Percentiles rank a stretch among this genome's conserved stretches.
Evolutionary conservation across 2,113 vertebrate genomes (phyloP).

Genomic region (Sinocyclocheilus grahami): DNA sequence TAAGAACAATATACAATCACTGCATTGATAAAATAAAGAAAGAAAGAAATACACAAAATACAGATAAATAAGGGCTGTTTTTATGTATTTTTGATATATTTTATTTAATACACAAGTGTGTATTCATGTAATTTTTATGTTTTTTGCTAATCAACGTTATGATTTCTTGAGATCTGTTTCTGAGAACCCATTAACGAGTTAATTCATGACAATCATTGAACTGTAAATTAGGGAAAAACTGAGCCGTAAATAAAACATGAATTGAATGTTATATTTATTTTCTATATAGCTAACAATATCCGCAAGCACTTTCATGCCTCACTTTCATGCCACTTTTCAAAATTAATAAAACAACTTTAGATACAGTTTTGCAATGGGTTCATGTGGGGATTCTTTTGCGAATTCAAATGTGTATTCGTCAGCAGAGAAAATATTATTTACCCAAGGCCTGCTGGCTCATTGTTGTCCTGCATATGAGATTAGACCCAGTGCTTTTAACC

Average conservation of each 20-base stretch:
- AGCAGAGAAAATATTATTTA: slow-evolving; percentile 20
- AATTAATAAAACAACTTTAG: neutral
- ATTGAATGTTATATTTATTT: neutral
- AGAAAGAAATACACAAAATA: too few species aligned
- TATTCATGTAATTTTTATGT: too few species aligned
- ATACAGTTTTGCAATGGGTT: neutral
- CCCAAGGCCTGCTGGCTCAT: slow-evolving; percentile 19
- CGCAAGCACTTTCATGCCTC: neutral
- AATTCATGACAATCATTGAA: neutral
- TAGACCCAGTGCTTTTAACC: slow-evolving; percentile 17
- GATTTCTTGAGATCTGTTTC: neutral
- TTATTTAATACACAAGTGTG: too few species aligned
- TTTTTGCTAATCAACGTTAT: neutral
- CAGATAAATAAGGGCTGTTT: too few species aligned
- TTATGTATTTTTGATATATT: too few species aligned
- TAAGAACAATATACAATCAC: too few species aligned
- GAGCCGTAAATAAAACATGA: neutral
- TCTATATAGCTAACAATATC: neutral
- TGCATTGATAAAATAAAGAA: too few species aligned
- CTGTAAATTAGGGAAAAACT: neutral
- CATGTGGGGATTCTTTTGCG: neutral
- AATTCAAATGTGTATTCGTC: neutral
- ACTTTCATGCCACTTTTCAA: neutral
- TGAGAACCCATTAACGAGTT: neutral
- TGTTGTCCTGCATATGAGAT: slow-evolving; percentile 7